Evolutionary conservation across 2,888 invertebrate genomes (phyloP).

Genomic region (Drosophila diplacantha): DNA sequence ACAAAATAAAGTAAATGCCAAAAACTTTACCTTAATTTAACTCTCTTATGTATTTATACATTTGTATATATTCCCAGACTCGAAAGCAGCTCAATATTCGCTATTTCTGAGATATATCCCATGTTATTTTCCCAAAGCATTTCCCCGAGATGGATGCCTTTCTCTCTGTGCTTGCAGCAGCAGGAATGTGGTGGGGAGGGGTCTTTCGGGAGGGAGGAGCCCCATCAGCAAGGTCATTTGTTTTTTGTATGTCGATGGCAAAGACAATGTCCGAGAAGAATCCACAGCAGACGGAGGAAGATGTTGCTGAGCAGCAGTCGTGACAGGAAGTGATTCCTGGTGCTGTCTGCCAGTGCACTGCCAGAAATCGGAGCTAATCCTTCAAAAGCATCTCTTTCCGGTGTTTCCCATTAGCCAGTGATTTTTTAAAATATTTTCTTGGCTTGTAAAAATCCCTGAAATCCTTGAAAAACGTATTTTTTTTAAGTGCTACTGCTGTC

Average conservation of each 20-base stretch:
- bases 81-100: not conserved
- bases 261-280: conserved; percentile 43
- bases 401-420: too few relatives aligned
- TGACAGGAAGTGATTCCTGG: conserved; percentile 61
- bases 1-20: not conserved
- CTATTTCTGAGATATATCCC: not conserved
- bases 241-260: conserved; percentile 63
- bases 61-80: not conserved
- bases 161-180: conserved; percentile 3
- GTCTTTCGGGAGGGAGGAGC: not conserved
- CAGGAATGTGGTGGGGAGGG: not conserved
- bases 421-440: not conserved
- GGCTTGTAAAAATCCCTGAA: not conserved
- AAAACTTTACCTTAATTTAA: not conserved
- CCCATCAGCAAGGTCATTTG: conserved; percentile 64
- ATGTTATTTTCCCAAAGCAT: not conserved
- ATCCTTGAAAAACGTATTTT: not conserved
- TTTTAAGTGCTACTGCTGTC: conserved; percentile 2
- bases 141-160: not conserved
- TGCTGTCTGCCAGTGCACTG: conserved; percentile 11
- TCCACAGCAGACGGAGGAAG: conserved; percentile 24
- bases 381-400: too few relatives aligned
- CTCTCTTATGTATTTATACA: not conserved
- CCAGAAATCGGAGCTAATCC: not conserved
- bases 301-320: conserved; percentile 24